Evolutionary conservation across 2,888 invertebrate genomes (phyloP).

Genomic region (Sesamia inferens): DNA sequence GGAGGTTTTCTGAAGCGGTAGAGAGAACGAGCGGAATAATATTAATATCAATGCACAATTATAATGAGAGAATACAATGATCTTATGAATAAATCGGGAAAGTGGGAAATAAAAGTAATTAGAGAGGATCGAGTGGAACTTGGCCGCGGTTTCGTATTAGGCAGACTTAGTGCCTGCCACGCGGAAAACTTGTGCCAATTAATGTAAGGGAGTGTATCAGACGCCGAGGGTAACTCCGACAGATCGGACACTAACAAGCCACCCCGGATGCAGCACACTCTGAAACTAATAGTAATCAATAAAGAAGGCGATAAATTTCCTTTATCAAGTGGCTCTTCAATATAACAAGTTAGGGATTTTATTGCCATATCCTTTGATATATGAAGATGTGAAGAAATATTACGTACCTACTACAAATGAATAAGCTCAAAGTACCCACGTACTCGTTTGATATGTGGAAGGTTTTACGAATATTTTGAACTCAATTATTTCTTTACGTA

Average conservation of each 20-base stretch:
- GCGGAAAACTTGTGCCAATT: slow-evolving; percentile 81
- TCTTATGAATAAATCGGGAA: slow-evolving; percentile 76
- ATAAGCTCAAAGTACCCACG: slow-evolving; percentile 38
- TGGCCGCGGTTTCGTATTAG: slow-evolving; percentile 79
- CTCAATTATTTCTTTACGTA: slow-evolving; percentile 39
- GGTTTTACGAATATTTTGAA: slow-evolving; percentile 45
- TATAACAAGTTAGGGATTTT: slow-evolving; percentile 40
- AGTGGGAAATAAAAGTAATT: slow-evolving; percentile 83
- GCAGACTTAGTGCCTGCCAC: slow-evolving; percentile 78
- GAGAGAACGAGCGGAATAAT: slow-evolving; percentile 36
- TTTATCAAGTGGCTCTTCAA: slow-evolving; percentile 50
- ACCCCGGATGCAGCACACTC: slow-evolving; percentile 45
- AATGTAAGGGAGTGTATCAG: slow-evolving; percentile 74
- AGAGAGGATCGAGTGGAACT: slow-evolving; percentile 79
- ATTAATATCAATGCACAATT: slow-evolving; percentile 53
- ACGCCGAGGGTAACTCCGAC: slow-evolving; percentile 58
- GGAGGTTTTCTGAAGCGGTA: slow-evolving; percentile 26
- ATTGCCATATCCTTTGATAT: slow-evolving; percentile 45
- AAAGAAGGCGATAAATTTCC: slow-evolving; percentile 46
- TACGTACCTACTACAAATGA: slow-evolving; percentile 33
- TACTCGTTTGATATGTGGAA: slow-evolving; percentile 26
- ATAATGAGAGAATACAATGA: slow-evolving; percentile 69
- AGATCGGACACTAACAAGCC: slow-evolving; percentile 55
- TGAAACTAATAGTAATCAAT: slow-evolving; percentile 53
- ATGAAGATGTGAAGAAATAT: slow-evolving; percentile 39